phyloP scores from a whole-genome alignment of 2,888 invertebrate species.

The Drosophila silvestris region DNA sequence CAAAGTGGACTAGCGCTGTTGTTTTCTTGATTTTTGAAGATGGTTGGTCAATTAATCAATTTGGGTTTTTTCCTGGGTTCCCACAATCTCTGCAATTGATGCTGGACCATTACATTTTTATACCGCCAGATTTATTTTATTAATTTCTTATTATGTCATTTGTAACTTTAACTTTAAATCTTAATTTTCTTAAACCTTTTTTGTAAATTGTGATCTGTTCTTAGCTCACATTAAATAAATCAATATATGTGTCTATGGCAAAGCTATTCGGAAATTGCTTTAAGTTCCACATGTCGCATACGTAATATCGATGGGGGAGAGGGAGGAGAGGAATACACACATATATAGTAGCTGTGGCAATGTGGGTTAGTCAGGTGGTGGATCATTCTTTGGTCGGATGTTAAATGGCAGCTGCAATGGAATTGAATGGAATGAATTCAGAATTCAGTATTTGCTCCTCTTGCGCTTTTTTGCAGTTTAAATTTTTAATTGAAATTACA shows the following conservation, averaged over 20 bases:
- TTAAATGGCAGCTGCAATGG: slow-evolving; percentile 57
- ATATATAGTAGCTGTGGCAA: background rate
- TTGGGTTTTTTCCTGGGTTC: background rate
- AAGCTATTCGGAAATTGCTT: slow-evolving; percentile 64
- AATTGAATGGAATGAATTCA: slow-evolving; percentile 41
- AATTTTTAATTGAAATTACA: slow-evolving; percentile 77
- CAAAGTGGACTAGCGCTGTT: no score
- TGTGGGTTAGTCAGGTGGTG: slow-evolving; percentile 31
- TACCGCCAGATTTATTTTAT: background rate
- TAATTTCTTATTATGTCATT: background rate
- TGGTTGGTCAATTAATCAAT: no score
- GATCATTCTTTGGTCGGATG: slow-evolving; percentile 31
- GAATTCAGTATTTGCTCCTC: slow-evolving; percentile 21
- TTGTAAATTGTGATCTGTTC: background rate
- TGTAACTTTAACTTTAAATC: background rate
- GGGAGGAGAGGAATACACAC: background rate
- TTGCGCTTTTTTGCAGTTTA: slow-evolving; percentile 54
- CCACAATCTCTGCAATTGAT: background rate
- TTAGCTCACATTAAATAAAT: background rate
- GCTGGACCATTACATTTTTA: background rate
- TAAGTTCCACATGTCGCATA: slow-evolving; percentile 62
- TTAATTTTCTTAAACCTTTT: background rate
- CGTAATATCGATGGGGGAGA: slow-evolving; percentile 45
- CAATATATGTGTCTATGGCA: slow-evolving; percentile 17
- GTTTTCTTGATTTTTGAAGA: no score